These are phyloP conservation scores for Brienomyrus brachyistius DNA, from an alignment of 2,113 vertebrate genomes.

Conservation along the genomic window DNA sequence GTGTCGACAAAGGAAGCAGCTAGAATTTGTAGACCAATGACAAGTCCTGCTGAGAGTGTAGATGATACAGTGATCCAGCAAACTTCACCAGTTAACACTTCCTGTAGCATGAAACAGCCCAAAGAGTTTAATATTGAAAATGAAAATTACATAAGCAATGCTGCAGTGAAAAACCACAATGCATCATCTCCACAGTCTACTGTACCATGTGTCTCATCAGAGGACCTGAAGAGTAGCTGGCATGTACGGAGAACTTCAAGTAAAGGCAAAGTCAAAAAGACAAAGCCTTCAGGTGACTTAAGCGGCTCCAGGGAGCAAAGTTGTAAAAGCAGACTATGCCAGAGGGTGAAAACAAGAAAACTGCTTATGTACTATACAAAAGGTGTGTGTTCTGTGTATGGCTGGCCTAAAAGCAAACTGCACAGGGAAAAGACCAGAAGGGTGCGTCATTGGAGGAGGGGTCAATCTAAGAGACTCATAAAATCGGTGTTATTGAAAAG, in stretches of 20 bases:
- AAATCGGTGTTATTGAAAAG: background rate
- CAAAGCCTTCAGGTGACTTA: background rate
- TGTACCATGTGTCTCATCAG: background rate
- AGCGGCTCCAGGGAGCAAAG: background rate
- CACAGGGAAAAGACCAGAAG: background rate
- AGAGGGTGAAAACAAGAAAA: background rate
- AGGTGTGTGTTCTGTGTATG: background rate
- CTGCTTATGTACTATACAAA: background rate
- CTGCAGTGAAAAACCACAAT: background rate
- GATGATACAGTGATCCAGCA: background rate
- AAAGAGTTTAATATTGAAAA: background rate
- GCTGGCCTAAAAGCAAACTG: background rate
- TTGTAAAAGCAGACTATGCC: background rate
- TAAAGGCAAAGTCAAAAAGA: background rate
- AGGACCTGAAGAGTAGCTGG: background rate
- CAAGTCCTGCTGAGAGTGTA: background rate
- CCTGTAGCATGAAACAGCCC: background rate
- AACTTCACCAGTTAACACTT: background rate
- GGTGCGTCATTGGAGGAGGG: background rate
- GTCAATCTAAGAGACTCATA: background rate
- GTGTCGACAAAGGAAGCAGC: background rate
- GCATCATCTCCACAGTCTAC: conserved; percentile 16
- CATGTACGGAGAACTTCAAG: background rate
- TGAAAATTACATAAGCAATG: background rate
- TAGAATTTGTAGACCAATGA: background rate